Evolutionary conservation across 1,140 invertebrate species (phyloP).

Genomic region (Scaptodrosophila lebanonensis): DNA sequence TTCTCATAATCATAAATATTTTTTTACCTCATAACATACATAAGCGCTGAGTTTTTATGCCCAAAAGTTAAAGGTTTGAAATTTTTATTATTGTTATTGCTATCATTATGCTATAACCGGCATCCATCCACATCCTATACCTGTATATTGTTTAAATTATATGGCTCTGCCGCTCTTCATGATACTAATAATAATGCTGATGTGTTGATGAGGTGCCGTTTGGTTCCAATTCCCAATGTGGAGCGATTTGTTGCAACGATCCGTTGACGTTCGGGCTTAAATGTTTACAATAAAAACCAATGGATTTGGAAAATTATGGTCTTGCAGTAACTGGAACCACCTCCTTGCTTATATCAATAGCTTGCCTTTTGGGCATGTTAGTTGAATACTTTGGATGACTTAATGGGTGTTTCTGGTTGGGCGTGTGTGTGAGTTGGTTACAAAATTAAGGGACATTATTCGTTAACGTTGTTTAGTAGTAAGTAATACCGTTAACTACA

Average conservation of each 20-base stretch:
- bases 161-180: conserved; percentile 5
- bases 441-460: too few species aligned
- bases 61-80: conserved; percentile 23
- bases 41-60: conserved; percentile 18
- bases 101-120: conserved; percentile 18
- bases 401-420: too few species aligned
- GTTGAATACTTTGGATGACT: too few species aligned
- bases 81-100: conserved; percentile 36
- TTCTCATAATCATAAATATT: conserved; percentile 75
- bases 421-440: too few species aligned
- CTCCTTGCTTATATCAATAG: too few species aligned
- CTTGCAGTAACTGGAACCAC: too few species aligned
- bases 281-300: conserved; percentile 28
- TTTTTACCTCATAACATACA: conserved; percentile 42
- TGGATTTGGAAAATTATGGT: conserved; percentile 21
- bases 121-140: conserved; percentile 11
- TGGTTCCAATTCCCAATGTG: conserved; percentile 53
- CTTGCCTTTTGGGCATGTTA: too few species aligned
- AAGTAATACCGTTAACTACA: too few species aligned
- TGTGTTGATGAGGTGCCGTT: conserved; percentile 73
- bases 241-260: conserved; percentile 29
- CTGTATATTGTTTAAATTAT: conserved; percentile 2
- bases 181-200: conserved; percentile 68
- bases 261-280: conserved; percentile 17
- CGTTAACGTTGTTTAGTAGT: too few species aligned